Evolutionary conservation across 2,113 vertebrate genomes (phyloP).

Genomic region (Physeter macrocephalus): DNA sequence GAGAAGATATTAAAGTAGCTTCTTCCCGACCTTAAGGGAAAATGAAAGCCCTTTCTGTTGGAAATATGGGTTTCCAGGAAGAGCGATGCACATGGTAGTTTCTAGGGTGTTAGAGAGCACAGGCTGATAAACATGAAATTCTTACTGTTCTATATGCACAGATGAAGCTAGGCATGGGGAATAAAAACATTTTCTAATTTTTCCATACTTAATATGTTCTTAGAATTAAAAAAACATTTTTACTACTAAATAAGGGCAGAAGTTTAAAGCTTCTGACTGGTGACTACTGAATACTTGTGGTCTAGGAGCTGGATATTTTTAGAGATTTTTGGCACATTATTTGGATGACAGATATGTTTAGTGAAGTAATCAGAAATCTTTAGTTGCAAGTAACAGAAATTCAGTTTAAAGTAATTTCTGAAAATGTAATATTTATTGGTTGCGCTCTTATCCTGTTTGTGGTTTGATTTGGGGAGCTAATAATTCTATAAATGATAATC

Average conservation of each 20-base stretch:
- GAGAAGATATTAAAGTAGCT: not conserved
- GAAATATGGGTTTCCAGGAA: not conserved
- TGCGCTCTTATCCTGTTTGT: not conserved
- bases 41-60: not conserved
- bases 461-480: not conserved
- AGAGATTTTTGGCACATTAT: not conserved
- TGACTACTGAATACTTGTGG: not conserved
- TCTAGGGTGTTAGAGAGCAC: not conserved
- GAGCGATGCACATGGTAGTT: not conserved
- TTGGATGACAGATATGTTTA: not conserved
- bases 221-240: not conserved
- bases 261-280: not conserved
- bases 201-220: not conserved
- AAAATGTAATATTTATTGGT: not conserved
- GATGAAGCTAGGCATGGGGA: not conserved
- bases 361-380: not conserved
- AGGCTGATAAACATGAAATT: not conserved
- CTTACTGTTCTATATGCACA: not conserved
- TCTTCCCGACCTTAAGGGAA: not conserved
- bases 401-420: not conserved
- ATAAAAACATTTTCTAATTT: not conserved
- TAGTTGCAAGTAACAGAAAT: not conserved
- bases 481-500: not conserved
- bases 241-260: not conserved
- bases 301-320: not conserved